These are phyloP conservation scores for Julus scandinavius DNA, from an alignment of 2,888 invertebrate genomes.

Conservation along the genomic window DNA sequence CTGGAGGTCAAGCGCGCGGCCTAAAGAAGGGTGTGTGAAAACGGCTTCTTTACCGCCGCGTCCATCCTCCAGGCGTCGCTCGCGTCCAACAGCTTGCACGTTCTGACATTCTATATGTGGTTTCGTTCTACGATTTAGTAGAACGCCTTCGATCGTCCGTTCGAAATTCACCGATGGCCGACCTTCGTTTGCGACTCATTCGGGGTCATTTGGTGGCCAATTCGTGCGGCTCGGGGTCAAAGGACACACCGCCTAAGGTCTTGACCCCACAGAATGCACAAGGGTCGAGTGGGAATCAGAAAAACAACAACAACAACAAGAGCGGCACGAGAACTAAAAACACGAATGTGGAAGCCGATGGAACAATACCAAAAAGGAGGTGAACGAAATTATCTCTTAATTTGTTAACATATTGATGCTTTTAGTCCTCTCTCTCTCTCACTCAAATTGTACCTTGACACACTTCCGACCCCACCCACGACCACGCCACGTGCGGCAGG, in stretches of 20 bases:
- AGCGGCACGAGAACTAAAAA: neutral
- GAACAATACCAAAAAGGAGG: neutral
- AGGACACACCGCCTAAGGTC: neutral
- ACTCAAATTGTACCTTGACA: too few species aligned
- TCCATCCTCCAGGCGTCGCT: neutral
- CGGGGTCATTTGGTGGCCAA: neutral
- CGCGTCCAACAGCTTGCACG: neutral
- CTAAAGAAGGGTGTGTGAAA: too few species aligned
- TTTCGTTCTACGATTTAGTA: neutral
- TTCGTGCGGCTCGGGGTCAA: neutral
- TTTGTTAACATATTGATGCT: too few species aligned
- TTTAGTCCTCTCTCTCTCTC: too few species aligned
- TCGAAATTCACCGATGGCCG: neutral
- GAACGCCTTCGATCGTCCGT: neutral
- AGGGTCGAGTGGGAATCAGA: neutral
- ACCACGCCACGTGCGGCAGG: too few species aligned
- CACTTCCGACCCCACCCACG: too few species aligned
- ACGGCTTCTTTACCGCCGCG: neutral
- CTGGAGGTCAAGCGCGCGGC: neutral
- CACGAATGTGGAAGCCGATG: neutral
- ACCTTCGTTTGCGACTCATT: neutral
- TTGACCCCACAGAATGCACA: neutral
- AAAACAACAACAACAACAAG: neutral
- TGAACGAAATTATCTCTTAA: neutral
- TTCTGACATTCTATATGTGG: neutral